Evolutionary conservation across 2,113 vertebrate genomes (phyloP).

Genomic region (Cyanoramphus novaezelandiae): DNA sequence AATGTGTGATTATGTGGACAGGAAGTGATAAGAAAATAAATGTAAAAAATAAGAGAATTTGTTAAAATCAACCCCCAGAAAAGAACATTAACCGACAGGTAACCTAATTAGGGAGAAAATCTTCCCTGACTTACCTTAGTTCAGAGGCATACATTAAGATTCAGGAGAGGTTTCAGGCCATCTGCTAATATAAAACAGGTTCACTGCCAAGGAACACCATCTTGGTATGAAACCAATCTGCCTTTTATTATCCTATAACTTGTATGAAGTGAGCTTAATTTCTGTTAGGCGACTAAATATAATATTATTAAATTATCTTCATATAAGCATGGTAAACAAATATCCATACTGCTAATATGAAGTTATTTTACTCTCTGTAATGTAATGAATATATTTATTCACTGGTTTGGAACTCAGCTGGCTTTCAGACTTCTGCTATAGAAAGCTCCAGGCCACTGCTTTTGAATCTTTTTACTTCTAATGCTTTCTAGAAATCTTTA

Average conservation of each 20-base stretch:
- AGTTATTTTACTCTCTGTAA: neutral
- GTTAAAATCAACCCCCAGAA: neutral
- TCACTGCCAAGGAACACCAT: neutral
- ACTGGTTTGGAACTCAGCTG: neutral
- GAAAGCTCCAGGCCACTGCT: conserved; percentile 4
- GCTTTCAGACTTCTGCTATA: neutral
- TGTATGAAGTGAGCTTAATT: neutral
- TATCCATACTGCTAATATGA: neutral
- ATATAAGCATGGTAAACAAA: neutral
- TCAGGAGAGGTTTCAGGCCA: conserved; percentile 7
- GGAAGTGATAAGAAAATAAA: neutral
- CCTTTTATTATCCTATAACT: neutral
- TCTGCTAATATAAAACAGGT: neutral
- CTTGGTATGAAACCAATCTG: neutral
- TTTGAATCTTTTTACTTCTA: neutral
- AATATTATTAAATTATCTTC: conserved; percentile 14
- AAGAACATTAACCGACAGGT: neutral
- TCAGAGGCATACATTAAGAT: neutral
- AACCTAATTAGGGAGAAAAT: neutral
- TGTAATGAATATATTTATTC: neutral
- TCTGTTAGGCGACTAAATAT: neutral
- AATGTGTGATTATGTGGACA: neutral
- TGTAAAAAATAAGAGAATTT: neutral
- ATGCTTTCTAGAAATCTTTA: conserved; percentile 9
- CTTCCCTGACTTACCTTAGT: neutral